Evolutionary conservation across 2,888 invertebrate genomes (phyloP).

Genomic region (Napeogenes sylphis): DNA sequence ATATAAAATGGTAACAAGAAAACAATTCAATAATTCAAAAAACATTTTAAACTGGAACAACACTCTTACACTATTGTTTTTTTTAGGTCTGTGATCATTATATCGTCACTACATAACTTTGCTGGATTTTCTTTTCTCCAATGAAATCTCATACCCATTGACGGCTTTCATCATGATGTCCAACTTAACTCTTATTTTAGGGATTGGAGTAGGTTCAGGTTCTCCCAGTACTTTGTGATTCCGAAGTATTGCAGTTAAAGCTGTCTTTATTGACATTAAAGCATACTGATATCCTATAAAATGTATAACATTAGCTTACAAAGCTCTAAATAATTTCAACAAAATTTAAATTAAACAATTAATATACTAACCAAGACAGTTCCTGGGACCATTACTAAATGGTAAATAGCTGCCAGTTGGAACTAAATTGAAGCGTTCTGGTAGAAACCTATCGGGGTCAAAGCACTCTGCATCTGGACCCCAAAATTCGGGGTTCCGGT

Average conservation of each 20-base stretch:
- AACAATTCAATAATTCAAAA: no score
- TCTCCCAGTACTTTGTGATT: conserved; percentile 50
- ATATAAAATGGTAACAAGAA: no score
- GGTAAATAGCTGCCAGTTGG: conserved; percentile 69
- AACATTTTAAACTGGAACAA: no score
- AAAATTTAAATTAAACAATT: neutral
- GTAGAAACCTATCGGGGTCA: conserved; percentile 79
- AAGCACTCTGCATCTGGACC: conserved; percentile 79
- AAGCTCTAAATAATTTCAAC: neutral
- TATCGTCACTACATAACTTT: no score
- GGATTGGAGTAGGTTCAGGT: conserved; percentile 43
- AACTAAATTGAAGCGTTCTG: conserved; percentile 64
- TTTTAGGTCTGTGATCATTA: no score
- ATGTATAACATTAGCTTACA: neutral
- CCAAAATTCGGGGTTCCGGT: conserved; percentile 77
- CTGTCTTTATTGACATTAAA: conserved; percentile 63
- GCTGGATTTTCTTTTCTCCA: conserved; percentile 42
- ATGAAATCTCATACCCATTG: conserved; percentile 52
- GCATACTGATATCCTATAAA: conserved; percentile 66
- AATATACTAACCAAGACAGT: conserved; percentile 67
- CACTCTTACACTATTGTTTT: no score
- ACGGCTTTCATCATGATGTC: conserved; percentile 69
- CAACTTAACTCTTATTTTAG: conserved; percentile 57
- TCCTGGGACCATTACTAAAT: conserved; percentile 73
- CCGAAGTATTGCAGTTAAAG: conserved; percentile 48